Base-by-base conservation (phyloP, 2,113 vertebrate genomes). In the Paracanthobrama guichenoti region DNA sequence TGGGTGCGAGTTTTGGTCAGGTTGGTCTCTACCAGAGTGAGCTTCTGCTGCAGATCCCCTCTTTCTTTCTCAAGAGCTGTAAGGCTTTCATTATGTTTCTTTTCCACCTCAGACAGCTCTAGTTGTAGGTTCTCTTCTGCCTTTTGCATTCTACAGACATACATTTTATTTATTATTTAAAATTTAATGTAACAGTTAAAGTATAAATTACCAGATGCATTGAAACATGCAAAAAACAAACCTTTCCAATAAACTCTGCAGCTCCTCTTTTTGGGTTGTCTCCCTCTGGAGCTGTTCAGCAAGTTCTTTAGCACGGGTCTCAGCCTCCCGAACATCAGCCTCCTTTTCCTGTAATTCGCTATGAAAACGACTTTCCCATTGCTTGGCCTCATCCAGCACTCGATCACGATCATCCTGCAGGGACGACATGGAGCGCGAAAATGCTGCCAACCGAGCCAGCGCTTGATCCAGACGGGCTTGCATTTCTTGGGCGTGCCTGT, bases 351-450 rank as follows among this genome's bases (percentile, higher is more conserved):
- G 96, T 87, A 99, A 95, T 18, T 95, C 90, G 66, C 95, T 92
- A 5, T 94, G 93, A 84, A 98, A 99, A 71, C 95, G 97, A 62
- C 79, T 95, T 91, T 98, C 98, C 98, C 98, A 99, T 4, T 95
- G 96, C 86, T 93, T 94, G 67, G 96, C 93, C 90, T 99, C 96
- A 2, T 97, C 96, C 84, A 99, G 89, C 71, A 99, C 96, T 42
- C 98, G 92, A 85, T 99, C 98, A 6, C 98, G 93, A 89, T 99
- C 98, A 18, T 99, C 95, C 86, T 99, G 98, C 87, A 99, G 94
- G 6, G 98, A 99, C 14, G 96, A 98, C 98, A 99, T 99, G 90
- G 96, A 98, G 76, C 94, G 95, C 0, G 95, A 96, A 91, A 99
- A 99, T 84, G 97, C 97, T 0, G 96, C 96, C 28, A 99, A 94